Percentiles rank a stretch among this genome's conserved stretches.
Evolutionary conservation across 1,140 invertebrate genomes (phyloP).

Genomic region (Venturia canescens): DNA sequence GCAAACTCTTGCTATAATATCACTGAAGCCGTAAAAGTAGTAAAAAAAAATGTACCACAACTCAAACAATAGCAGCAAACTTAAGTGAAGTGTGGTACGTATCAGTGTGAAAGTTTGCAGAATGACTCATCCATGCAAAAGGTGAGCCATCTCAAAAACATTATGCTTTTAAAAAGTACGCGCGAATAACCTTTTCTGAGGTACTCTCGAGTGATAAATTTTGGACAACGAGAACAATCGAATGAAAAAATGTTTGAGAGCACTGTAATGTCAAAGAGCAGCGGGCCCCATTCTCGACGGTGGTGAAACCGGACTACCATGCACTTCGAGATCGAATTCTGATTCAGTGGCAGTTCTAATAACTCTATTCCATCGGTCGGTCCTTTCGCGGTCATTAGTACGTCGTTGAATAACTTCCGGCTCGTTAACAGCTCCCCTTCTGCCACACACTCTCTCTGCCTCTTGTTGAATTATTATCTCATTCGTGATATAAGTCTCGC

Average conservation of each 20-base stretch:
- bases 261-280: slow-evolving; percentile 50
- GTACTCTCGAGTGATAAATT: neutral
- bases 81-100: neutral
- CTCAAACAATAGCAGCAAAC: too few species aligned
- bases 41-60: too few species aligned
- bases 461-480: slow-evolving; percentile 93
- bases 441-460: slow-evolving; percentile 78
- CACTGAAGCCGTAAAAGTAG: too few species aligned
- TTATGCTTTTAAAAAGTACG: neutral
- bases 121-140: neutral
- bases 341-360: slow-evolving; percentile 80
- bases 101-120: neutral
- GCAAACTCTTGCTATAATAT: too few species aligned
- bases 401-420: slow-evolving; percentile 46
- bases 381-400: slow-evolving; percentile 46
- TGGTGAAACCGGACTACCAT: slow-evolving; percentile 70
- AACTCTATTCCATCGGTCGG: slow-evolving; percentile 67
- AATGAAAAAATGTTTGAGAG: neutral
- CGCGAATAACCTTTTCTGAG: neutral
- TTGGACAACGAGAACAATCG: neutral
- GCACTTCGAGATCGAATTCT: slow-evolving; percentile 81
- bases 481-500: slow-evolving; percentile 92
- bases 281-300: slow-evolving; percentile 48
- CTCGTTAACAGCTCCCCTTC: slow-evolving; percentile 47
- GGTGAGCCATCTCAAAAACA: neutral